Evolutionary conservation across 2,797 vertebrate genomes (phyloP), one percentile per base, ranked within the genome.

Genomic region (Aulostomus chinensis): DNA sequence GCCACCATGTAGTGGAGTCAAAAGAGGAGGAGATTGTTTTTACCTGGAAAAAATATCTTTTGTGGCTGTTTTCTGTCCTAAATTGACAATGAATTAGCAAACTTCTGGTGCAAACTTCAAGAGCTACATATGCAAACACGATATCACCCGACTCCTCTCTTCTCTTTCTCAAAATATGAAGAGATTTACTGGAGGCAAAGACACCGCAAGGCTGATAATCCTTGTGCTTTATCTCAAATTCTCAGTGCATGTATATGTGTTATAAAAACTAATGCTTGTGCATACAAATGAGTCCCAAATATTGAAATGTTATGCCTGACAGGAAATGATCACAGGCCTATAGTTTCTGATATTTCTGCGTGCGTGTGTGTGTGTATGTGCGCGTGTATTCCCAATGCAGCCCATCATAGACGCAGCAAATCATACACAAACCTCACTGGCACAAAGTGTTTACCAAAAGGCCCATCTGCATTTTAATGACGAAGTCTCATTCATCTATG

Each of bases 391-490:
- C 1, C 7, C n/a, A 56, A 52, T 69, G 14, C 38, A 46, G 42
- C 18, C 54, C 16, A 40, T 60, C 50, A 40, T 29, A 51, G 31
- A 37, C 43, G 58, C 57, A 66, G 35, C 57, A 76, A 73, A 76
- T 73, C 73, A 77, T 14, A 50, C 21, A 54, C 42, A 46, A 75
- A 67, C 51, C 62, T 65, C 42, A 45, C 22, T 35, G 51, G 46
- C 61, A 72, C 45, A 72, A 74, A 38, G 51, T 68, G 55, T 73
- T 73, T 49, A 80, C 52, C 50, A 64, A 78, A 85, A 67, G 9
- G 31, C 26, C 46, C 71, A 82, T 81, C 80, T 82, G 64, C 63
- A 82, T 86, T 86, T 77, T 81, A 84, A 87, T 84, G 57, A 73
- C 72, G 28, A 30, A 35, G 58, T 71, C 58, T 73, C 78, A 83